Evolutionary conservation across 1,140 invertebrate species (phyloP).

Genomic region (Zaprionus lachaisei): DNA sequence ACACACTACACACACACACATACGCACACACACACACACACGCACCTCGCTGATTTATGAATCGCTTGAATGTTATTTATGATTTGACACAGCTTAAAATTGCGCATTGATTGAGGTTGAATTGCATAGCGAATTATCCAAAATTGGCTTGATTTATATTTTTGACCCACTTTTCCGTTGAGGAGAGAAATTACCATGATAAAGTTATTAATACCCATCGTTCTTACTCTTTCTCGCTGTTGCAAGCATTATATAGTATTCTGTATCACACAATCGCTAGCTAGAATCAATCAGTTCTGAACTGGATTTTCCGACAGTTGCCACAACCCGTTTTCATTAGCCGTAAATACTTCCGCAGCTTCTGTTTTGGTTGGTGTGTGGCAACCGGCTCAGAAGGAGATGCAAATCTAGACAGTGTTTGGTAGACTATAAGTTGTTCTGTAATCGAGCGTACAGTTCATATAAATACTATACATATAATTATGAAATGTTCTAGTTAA

Average conservation of each 20-base stretch:
- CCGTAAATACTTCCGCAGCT: conserved; percentile 62
- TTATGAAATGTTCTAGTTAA: too few relatives aligned
- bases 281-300: conserved; percentile 42
- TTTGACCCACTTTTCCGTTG: conserved; percentile 26
- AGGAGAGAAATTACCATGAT: conserved; percentile 32
- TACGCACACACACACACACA: background rate
- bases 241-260: background rate
- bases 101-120: background rate
- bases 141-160: conserved; percentile 18
- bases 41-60: conserved; percentile 24
- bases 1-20: conserved; percentile 24
- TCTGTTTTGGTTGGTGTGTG: conserved; percentile 54
- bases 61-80: background rate
- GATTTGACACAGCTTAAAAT: conserved; percentile 3
- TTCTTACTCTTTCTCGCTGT: background rate
- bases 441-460: background rate
- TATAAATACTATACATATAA: background rate
- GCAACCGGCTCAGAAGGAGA: conserved; percentile 53
- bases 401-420: background rate
- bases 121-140: conserved; percentile 1
- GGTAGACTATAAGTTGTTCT: background rate
- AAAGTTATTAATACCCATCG: conserved; percentile 40
- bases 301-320: conserved; percentile 41
- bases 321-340: conserved; percentile 57
- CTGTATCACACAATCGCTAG: conserved; percentile 7